phyloP scores from a whole-genome alignment of 2,888 invertebrate species.

The Chymomyza fuscimana region DNA sequence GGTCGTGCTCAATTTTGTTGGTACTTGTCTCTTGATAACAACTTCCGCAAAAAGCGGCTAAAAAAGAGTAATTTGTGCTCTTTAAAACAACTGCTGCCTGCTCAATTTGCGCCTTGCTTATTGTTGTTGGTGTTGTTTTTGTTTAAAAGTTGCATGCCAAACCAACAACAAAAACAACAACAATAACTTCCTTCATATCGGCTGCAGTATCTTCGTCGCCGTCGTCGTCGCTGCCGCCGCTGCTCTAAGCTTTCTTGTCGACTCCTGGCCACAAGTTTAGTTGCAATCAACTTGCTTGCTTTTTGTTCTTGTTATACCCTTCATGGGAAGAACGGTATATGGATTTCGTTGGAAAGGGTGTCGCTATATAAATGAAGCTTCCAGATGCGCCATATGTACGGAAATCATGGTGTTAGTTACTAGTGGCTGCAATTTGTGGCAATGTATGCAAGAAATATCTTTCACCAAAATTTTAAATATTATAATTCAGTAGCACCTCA shows the following conservation, averaged over 20 bases:
- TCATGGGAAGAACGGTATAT: background rate
- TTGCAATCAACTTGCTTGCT: conserved; percentile 60
- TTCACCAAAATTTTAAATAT: too few relatives aligned
- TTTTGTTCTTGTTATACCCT: conserved; percentile 31
- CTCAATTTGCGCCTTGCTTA: conserved; percentile 1
- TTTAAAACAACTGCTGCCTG: conserved; percentile 7
- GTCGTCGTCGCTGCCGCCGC: conserved; percentile 7
- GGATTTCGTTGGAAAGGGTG: background rate
- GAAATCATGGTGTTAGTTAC: too few relatives aligned
- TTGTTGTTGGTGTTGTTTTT: conserved; percentile 1
- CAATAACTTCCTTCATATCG: conserved; percentile 37
- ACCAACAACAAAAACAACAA: conserved; percentile 1
- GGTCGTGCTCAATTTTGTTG: background rate
- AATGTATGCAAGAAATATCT: too few relatives aligned
- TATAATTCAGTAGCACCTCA: too few relatives aligned
- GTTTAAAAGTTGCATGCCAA: conserved; percentile 3
- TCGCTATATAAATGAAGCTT: background rate
- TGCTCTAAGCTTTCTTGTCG: conserved; percentile 53
- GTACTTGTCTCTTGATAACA: conserved; percentile 4
- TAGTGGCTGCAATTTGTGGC: too few relatives aligned
- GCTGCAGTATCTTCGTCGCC: conserved; percentile 24
- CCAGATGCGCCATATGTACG: background rate
- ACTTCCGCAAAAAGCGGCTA: conserved; percentile 21
- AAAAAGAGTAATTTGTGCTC: conserved; percentile 33
- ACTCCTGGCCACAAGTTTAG: conserved; percentile 50